phyloP scores from a whole-genome alignment of 2,113 vertebrate species.

The Mustela lutreola region DNA sequence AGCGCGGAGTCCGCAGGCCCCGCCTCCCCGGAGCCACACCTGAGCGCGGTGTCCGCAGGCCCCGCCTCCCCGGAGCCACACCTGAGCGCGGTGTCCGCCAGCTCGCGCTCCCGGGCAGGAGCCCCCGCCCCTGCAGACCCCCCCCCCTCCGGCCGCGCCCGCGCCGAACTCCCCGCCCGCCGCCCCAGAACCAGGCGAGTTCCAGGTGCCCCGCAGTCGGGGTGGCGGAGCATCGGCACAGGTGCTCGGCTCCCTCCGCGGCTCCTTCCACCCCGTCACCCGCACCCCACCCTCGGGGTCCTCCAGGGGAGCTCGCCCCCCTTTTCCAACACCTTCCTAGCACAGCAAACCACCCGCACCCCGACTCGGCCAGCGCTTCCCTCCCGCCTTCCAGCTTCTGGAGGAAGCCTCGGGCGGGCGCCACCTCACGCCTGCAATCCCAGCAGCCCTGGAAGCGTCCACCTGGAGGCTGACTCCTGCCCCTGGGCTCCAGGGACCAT shows the following conservation, averaged over 20 bases:
- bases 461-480: accelerated
- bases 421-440: neutral
- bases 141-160: neutral
- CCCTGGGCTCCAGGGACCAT: neutral
- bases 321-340: neutral
- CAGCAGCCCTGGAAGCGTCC: neutral
- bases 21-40: too few relatives aligned
- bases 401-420: neutral
- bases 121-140: neutral
- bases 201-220: neutral
- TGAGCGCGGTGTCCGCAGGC: too few relatives aligned
- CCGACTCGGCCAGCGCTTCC: too few relatives aligned
- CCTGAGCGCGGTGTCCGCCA: neutral
- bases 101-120: neutral
- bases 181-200: neutral
- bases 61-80: neutral
- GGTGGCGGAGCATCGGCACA: accelerated
- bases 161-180: accelerated
- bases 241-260: accelerated
- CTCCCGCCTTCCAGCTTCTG: neutral
- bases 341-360: neutral
- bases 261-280: neutral
- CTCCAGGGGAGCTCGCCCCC: accelerated
- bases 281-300: neutral
- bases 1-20: too few relatives aligned